Evolutionary conservation across 2,888 invertebrate species (phyloP), one percentile per base, ranked within the genome.

Genomic region (Pegoplata infirma): DNA sequence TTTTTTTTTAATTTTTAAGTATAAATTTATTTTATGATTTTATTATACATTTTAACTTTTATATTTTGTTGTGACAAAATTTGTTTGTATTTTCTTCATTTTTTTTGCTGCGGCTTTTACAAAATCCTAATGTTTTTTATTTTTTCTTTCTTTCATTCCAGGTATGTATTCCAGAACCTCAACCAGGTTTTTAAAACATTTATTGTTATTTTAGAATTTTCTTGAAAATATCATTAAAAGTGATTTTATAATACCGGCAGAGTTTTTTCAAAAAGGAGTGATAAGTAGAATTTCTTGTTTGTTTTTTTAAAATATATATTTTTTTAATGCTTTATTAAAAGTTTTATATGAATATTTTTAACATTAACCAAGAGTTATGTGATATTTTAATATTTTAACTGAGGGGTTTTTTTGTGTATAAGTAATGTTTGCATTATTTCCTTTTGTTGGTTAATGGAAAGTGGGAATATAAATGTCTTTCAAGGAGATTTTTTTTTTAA

Each of bases 91-190:
- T n/a, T n/a, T n/a, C n/a, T n/a, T n/a, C 10, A 3, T 32, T 10
- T 40, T n/a, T n/a, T 40, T n/a, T 40, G 12, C 6, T 25, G 36
- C 5, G 36, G 36, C 12, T 40, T 40, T n/a, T 40, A 40, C n/a
- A n/a, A n/a, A 46, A 56, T 64, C 3, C 4, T 68, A 67, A 69
- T 25, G 12, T 19, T 21, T 17, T 59, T 49, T 14, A 47, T 53
- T 44, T 5, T 63, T 32, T 36, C 1, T 69, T 66, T 40, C 51
- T 59, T 49, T 40, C 40, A 25, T 23, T 80, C 3, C 80, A 80
- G 80, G 80, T 80, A 76, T 21, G 80, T 76, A 76, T 25, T 51
- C 3, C 6, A 8, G 23, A 23, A 14, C 6, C 0, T 40, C 12
- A n/a, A n/a, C n/a, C 36, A n/a, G 12, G 10, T 40, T n/a, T n/a